These are phyloP conservation scores for Iguana delicatissima DNA, from an alignment of 2,797 vertebrate species.

Conservation along the genomic window DNA sequence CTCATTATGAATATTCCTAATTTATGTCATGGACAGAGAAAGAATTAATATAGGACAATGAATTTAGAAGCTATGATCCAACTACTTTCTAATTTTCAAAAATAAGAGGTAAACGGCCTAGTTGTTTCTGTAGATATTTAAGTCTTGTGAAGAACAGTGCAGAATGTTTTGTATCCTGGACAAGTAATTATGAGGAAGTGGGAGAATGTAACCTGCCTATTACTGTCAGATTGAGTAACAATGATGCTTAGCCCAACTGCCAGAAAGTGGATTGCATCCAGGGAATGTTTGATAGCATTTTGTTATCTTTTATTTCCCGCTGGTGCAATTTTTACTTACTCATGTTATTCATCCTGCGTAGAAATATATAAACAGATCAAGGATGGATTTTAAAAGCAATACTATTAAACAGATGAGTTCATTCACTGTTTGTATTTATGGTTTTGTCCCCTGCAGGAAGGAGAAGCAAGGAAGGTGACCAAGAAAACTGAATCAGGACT, in stretches of 20 bases:
- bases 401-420: neutral
- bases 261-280: conserved; percentile 21
- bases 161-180: neutral
- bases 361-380: conserved; percentile 9
- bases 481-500: neutral
- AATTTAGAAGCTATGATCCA: neutral
- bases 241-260: neutral
- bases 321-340: conserved; percentile 9
- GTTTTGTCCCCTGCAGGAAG: neutral
- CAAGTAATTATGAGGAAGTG: neutral
- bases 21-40: neutral
- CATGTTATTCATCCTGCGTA: neutral
- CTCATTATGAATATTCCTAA: neutral
- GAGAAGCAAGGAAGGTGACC: neutral
- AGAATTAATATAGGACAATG: neutral
- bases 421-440: conserved; percentile 2
- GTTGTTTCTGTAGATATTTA: neutral
- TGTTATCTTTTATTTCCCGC: neutral
- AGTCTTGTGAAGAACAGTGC: neutral
- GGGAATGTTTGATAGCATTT: conserved; percentile 9
- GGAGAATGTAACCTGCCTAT: neutral
- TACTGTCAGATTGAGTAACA: conserved; percentile 1
- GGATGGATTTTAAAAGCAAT: conserved; percentile 24
- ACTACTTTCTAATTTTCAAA: neutral
- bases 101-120: conserved; percentile 13